These are phyloP conservation scores for Maccullochella peelii DNA, from an alignment of 2,113 vertebrate genomes.

Conservation along the genomic window DNA sequence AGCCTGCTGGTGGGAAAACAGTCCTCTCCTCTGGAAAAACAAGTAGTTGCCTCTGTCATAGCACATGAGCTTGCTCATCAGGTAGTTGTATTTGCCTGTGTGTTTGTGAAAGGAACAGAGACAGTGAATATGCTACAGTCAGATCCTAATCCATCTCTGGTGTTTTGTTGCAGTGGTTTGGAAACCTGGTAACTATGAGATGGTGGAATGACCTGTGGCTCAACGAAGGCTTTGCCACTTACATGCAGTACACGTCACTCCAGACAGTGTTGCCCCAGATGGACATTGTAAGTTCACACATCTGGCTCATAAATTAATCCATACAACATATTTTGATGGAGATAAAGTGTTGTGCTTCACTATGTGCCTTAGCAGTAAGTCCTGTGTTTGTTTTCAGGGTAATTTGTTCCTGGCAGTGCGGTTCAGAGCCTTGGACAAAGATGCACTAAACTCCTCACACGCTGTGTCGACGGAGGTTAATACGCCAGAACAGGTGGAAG, in stretches of 20 bases:
- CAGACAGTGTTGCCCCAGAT: constrained; percentile 85
- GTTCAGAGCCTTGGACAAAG: constrained; percentile 90
- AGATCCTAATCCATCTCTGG: constrained; percentile 13
- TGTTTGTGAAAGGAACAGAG: background rate
- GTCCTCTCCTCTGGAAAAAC: constrained; percentile 90
- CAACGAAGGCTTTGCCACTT: constrained; percentile 98
- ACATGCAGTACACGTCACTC: constrained; percentile 93
- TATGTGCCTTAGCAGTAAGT: background rate
- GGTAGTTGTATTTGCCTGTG: constrained; percentile 79
- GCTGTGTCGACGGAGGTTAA: constrained; percentile 89
- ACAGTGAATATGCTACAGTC: background rate
- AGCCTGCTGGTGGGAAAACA: constrained; percentile 86
- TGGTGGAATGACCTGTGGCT: constrained; percentile 99
- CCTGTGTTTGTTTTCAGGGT: constrained; percentile 82
- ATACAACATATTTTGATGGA: background rate
- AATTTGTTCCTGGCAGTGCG: constrained; percentile 89
- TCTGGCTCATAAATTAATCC: background rate
- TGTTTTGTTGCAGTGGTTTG: constrained; percentile 91
- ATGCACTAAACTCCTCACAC: constrained; percentile 92
- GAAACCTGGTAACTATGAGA: constrained; percentile 96
- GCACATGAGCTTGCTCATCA: constrained; percentile 97
- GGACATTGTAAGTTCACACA: constrained; percentile 85
- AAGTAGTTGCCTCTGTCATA: constrained; percentile 90
- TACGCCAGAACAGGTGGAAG: constrained; percentile 90
- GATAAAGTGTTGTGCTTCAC: background rate